A percentile compares a stretch with the other conserved stretches of the same genome.
Evolutionary conservation across 2,797 vertebrate genomes (phyloP).

Genomic region (Clarias laeviceps): DNA sequence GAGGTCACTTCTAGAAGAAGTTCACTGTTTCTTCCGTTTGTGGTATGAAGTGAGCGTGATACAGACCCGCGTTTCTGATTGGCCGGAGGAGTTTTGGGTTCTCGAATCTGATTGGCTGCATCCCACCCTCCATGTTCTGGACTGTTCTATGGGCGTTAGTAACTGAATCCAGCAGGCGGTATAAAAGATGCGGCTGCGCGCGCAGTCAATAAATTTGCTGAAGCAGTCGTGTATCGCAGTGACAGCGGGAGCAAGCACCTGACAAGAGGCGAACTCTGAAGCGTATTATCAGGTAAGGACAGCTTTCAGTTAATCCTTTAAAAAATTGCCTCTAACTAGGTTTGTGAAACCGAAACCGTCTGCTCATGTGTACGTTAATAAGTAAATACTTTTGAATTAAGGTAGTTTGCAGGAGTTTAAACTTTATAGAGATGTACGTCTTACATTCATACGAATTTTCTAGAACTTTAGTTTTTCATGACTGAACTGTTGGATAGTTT

Average conservation of each 20-base stretch:
- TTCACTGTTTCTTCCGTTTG: not conserved
- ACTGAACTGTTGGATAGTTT: not conserved
- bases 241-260: not conserved
- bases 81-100: not conserved
- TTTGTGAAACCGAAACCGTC: not conserved
- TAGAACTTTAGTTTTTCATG: not conserved
- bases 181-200: not conserved
- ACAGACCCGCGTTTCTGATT: not conserved
- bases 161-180: not conserved
- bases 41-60: not conserved
- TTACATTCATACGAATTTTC: not conserved
- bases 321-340: not conserved
- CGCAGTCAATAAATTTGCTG: not conserved
- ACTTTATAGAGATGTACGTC: not conserved
- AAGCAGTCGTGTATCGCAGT: not conserved
- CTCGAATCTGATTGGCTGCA: conserved; percentile 21
- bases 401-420: not conserved
- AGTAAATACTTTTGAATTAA: not conserved
- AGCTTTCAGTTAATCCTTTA: no score
- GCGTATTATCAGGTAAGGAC: conserved; percentile 20
- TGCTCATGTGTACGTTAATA: not conserved
- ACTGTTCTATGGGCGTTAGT: conserved; percentile 27
- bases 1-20: not conserved
- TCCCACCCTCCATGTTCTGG: conserved; percentile 1
- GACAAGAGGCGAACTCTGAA: not conserved